Base-by-base conservation (phyloP, 2,113 vertebrate species). In the Tor tambroides region DNA sequence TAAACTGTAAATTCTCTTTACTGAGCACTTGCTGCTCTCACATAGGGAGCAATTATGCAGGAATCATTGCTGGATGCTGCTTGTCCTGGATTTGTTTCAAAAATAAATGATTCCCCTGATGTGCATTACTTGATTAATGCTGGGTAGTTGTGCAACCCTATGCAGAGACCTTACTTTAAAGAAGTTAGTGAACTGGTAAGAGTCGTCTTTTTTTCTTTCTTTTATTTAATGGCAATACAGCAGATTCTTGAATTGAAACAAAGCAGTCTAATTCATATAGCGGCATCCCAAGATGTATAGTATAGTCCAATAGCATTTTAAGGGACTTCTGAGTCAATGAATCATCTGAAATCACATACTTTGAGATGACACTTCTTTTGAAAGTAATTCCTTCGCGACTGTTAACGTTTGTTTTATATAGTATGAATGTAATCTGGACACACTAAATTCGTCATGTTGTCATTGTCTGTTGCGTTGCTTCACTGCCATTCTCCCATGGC, bases 31-130 rank as follows among this genome's bases (percentile, higher is more conserved):
- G 23, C 35, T 78, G 84, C 65, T 83, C 86, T 91, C 89, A 88
- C 89, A 88, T 32, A 41, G 89, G 90, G 90, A 92, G 88, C 86
- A 92, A 92, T 92, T 93, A 91, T 88, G 86, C 85, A 86, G 84
- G 43, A 89, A 86, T 87, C 86, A 90, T 77, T 82, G 83, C 76
- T 84, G 86, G 87, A 88, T 79, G 88, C 83, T 80, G 85, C 74
- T 90, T 79, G 91, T 92, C 59, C 84, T 92, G 89, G 91, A 92
- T 86, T 11, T 28, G 71, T 65, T 93, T 91, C 85, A 91, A 79
- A 88, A 78, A 32, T 85, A 81, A 87, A 54, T 86, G 21, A 85
- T 78, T 86, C 83, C 86, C 87, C 85, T 89, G 87, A 86, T 91
- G 83, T 90, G 83, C 83, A 88, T 85, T 88, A 89, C 83, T 90